Evolutionary conservation across 2,888 invertebrate species (phyloP).

Genomic region (Crocallis elinguaria): DNA sequence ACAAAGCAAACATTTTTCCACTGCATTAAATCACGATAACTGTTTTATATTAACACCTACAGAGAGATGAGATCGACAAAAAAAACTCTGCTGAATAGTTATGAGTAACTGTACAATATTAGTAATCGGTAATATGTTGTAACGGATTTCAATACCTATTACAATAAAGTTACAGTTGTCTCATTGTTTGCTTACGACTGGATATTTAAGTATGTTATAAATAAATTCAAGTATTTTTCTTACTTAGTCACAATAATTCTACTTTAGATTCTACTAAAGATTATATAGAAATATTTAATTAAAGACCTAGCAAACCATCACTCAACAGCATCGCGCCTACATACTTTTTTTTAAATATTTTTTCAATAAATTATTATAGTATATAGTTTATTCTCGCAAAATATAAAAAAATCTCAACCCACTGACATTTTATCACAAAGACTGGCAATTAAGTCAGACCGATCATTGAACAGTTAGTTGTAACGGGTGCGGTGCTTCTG

Average conservation of each 20-base stretch:
- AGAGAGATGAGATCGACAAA: constrained; percentile 40
- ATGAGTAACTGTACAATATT: constrained; percentile 55
- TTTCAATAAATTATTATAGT: too few species aligned
- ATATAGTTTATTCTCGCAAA: background rate
- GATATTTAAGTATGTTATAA: too few species aligned
- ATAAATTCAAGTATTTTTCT: too few species aligned
- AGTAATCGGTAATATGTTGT: constrained; percentile 47
- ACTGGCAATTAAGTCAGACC: constrained; percentile 61
- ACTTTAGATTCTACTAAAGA: too few species aligned
- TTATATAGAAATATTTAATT: too few species aligned
- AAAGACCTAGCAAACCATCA: too few species aligned
- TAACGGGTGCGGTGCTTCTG: constrained; percentile 76
- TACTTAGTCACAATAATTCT: too few species aligned
- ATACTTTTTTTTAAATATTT: too few species aligned
- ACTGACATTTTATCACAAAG: constrained; percentile 63
- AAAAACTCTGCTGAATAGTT: constrained; percentile 52
- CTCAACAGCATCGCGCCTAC: too few species aligned
- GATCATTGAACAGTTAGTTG: constrained; percentile 77
- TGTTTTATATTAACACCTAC: constrained; percentile 52
- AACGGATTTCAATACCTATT: constrained; percentile 16
- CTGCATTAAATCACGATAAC: constrained; percentile 37
- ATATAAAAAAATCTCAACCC: constrained; percentile 30
- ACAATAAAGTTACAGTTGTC: constrained; percentile 8
- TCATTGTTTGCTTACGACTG: background rate
- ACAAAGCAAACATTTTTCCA: constrained; percentile 37